phyloP scores from a whole-genome alignment of 2,888 invertebrate species.

The Pterobdella sp. region DNA sequence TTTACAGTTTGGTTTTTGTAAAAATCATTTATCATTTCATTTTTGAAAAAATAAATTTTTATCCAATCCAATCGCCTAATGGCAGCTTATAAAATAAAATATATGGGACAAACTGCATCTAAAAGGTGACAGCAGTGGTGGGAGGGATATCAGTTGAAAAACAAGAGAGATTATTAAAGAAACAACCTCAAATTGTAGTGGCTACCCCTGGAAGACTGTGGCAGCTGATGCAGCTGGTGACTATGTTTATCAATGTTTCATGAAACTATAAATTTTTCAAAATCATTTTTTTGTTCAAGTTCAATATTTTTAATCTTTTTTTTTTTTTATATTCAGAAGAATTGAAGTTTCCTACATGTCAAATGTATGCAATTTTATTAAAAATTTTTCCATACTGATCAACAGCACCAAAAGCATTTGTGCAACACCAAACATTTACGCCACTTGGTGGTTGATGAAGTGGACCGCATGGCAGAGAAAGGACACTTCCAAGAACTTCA shows the following conservation, averaged over 20 bases:
- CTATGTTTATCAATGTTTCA: no score
- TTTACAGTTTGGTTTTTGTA: no score
- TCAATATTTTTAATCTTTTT: constrained; percentile 34
- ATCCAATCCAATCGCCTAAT: no score
- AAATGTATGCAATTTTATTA: background rate
- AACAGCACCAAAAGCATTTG: constrained; percentile 55
- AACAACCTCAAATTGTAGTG: constrained; percentile 80
- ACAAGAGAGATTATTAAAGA: constrained; percentile 75
- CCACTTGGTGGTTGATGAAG: constrained; percentile 89
- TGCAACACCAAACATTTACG: constrained; percentile 43
- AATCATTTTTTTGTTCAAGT: background rate
- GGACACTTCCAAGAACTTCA: constrained; percentile 89
- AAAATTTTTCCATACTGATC: background rate
- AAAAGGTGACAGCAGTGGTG: constrained; percentile 61
- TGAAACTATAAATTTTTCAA: no score
- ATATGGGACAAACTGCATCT: no score
- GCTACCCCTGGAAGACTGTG: constrained; percentile 94
- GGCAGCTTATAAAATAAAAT: no score
- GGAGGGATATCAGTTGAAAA: constrained; percentile 91
- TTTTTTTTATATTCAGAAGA: background rate
- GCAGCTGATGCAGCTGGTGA: constrained; percentile 75
- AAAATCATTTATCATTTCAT: no score
- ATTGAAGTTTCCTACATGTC: background rate
- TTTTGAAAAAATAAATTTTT: no score
- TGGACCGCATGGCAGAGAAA: constrained; percentile 92